These are phyloP conservation scores for Paradisaea rubra DNA, from an alignment of 2,113 vertebrate genomes.

Conservation along the genomic window DNA sequence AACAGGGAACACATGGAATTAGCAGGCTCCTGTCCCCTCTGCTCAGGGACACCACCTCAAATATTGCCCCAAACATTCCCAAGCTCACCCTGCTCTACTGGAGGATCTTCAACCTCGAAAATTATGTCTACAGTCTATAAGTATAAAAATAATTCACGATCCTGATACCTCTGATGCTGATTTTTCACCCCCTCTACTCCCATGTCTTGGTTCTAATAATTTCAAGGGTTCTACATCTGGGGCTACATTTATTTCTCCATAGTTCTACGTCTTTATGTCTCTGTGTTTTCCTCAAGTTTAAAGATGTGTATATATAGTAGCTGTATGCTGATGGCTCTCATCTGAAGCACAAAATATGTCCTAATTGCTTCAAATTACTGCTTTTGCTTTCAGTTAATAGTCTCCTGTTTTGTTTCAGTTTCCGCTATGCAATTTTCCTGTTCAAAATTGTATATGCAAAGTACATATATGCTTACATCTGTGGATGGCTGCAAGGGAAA, in stretches of 20 bases:
- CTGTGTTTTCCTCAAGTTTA: constrained; percentile 2
- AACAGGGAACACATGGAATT: background rate
- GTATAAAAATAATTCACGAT: background rate
- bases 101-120: background rate
- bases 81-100: background rate
- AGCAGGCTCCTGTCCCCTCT: background rate
- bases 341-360: constrained; percentile 4
- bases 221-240: background rate
- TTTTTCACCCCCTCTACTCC: background rate
- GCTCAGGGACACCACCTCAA: background rate
- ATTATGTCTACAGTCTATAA: background rate
- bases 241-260: background rate
- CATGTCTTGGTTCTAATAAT: background rate
- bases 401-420: background rate
- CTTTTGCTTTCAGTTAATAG: constrained; percentile 31
- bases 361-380: constrained; percentile 34
- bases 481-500: background rate
- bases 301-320: background rate
- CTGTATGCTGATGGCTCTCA: background rate
- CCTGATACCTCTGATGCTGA: background rate
- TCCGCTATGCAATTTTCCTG: background rate
- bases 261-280: background rate
- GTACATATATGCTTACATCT: background rate
- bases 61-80: background rate
- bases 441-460: background rate